Conservation (phyloP, 2,888 invertebrate species). For the Lochmaea crataegi region DNA sequence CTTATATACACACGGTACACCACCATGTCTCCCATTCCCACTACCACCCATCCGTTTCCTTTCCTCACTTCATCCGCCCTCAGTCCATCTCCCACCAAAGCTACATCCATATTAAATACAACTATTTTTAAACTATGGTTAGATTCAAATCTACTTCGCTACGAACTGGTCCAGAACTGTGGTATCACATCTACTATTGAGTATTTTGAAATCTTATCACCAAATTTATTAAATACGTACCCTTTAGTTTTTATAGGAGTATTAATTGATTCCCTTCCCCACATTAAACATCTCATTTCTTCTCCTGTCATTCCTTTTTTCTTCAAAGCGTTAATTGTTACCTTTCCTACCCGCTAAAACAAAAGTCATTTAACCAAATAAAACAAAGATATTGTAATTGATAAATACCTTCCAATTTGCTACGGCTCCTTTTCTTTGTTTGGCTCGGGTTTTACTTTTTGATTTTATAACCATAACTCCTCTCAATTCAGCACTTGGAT, state of each 20-base stretch:
- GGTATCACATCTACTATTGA: too few species aligned
- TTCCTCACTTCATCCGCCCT: too few species aligned
- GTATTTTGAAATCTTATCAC: too few species aligned
- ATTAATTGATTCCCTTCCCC: conserved; percentile 89
- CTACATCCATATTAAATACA: too few species aligned
- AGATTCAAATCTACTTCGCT: too few species aligned
- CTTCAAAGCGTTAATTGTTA: conserved; percentile 84
- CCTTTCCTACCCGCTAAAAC: conserved; percentile 84
- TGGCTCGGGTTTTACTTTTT: conserved; percentile 94
- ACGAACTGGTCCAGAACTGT: too few species aligned
- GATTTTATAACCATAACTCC: conserved; percentile 99
- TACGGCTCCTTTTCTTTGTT: conserved; percentile 95
- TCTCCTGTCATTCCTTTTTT: conserved; percentile 88
- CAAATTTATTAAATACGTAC: conserved; percentile 56
- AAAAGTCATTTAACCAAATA: conserved; percentile 10
- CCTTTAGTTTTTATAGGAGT: conserved; percentile 82
- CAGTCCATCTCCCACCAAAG: too few species aligned
- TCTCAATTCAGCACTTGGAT: conserved; percentile 85
- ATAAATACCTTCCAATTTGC: conserved; percentile 93
- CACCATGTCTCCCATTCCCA: too few species aligned
- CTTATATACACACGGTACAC: too few species aligned
- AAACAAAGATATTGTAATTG: neutral
- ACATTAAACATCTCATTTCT: conserved; percentile 87
- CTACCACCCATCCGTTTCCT: too few species aligned
- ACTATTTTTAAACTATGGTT: too few species aligned